Evolutionary conservation across 2,888 invertebrate genomes (phyloP).

Genomic region (Cerceris rybyensis): DNA sequence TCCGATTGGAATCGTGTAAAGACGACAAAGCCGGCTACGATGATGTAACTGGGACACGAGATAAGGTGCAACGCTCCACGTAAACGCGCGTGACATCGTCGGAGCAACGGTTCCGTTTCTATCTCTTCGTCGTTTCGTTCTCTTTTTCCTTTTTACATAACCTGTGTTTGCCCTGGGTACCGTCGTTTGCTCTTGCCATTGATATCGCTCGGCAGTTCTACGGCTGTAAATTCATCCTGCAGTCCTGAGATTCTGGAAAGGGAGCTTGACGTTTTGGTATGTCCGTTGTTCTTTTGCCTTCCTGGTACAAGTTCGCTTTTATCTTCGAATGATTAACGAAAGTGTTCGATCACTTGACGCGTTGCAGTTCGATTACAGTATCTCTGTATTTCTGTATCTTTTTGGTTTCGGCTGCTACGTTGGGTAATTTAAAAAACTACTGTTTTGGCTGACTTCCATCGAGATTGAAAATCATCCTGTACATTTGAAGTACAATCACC

Average conservation of each 20-base stretch:
- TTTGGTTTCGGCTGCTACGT: too few species aligned
- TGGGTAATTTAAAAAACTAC: too few species aligned
- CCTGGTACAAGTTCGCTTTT: background rate
- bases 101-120: constrained; percentile 51
- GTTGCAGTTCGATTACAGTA: too few species aligned
- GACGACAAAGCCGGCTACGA: constrained; percentile 52
- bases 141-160: constrained; percentile 45
- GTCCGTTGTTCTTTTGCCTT: background rate
- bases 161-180: constrained; percentile 60
- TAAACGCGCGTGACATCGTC: constrained; percentile 65
- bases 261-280: constrained; percentile 1
- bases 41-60: constrained; percentile 71
- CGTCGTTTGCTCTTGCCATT: constrained; percentile 61
- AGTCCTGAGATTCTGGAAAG: constrained; percentile 39
- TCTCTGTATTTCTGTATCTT: too few species aligned
- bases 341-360: too few species aligned
- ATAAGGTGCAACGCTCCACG: constrained; percentile 66
- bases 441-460: too few species aligned
- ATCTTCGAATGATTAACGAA: too few species aligned
- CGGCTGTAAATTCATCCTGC: constrained; percentile 67
- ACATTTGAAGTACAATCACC: too few species aligned
- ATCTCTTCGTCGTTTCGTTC: constrained; percentile 29
- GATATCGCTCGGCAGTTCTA: constrained; percentile 58
- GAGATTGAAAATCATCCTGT: too few species aligned
- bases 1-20: constrained; percentile 54